phyloP scores from a whole-genome alignment of 2,888 invertebrate genomes.

The Protonemura montana region DNA sequence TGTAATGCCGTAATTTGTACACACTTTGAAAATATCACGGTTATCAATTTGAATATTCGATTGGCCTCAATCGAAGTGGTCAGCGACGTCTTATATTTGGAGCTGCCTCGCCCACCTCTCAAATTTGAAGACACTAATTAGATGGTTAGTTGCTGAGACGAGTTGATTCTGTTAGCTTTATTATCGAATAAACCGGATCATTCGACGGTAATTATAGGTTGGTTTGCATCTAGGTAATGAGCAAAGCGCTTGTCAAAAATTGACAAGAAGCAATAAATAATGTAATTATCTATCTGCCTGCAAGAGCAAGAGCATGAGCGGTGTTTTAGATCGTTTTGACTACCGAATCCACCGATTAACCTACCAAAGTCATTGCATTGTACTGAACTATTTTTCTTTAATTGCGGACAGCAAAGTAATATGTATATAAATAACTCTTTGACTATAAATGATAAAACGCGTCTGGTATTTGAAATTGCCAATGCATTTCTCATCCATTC shows the following conservation, averaged over 20 bases:
- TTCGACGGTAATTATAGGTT: not conserved
- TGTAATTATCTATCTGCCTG: not conserved
- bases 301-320: not conserved
- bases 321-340: not conserved
- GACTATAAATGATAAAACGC: not conserved
- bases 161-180: not conserved
- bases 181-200: not conserved
- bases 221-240: not conserved
- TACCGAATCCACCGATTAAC: not conserved
- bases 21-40: not conserved
- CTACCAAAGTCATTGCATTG: too few species aligned
- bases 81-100: not conserved
- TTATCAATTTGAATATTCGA: conserved; percentile 7
- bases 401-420: too few species aligned
- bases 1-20: not conserved
- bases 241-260: not conserved
- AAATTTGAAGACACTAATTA: not conserved
- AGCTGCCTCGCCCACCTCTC: not conserved
- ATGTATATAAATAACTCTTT: too few species aligned
- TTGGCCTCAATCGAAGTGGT: not conserved
- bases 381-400: too few species aligned
- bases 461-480: not conserved
- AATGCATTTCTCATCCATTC: not conserved
- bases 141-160: not conserved
- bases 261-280: not conserved